Conservation (phyloP, 1,140 invertebrate species). For the Drosophila santomea region DNA sequence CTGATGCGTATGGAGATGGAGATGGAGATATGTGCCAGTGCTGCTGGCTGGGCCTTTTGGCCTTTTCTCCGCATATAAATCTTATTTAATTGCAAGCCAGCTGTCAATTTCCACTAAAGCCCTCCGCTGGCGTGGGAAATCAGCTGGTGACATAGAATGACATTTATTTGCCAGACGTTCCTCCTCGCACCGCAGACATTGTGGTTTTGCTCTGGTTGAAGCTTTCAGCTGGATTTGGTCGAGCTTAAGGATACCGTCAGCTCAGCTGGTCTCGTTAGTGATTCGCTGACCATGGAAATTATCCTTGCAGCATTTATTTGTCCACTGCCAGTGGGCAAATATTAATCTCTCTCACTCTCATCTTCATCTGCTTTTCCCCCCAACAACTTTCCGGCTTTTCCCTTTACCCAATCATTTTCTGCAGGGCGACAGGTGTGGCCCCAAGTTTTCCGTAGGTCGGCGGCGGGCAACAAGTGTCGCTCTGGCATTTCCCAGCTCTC, state of each 20-base stretch:
- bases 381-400: conserved; percentile 1
- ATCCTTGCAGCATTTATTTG: conserved; percentile 25
- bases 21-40: neutral
- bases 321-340: conserved; percentile 53
- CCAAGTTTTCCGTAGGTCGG: conserved; percentile 29
- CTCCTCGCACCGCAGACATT: conserved; percentile 1
- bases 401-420: neutral
- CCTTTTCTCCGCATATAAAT: conserved; percentile 63
- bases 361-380: conserved; percentile 11
- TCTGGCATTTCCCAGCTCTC: conserved; percentile 17
- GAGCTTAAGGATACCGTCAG: conserved; percentile 27
- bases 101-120: conserved; percentile 77
- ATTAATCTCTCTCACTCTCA: neutral
- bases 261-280: conserved; percentile 57
- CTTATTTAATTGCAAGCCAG: conserved; percentile 81
- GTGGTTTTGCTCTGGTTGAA: conserved; percentile 27
- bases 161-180: conserved; percentile 62
- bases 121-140: neutral
- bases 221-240: conserved; percentile 56
- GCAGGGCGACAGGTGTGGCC: conserved; percentile 48
- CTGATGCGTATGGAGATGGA: neutral
- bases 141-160: conserved; percentile 64
- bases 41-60: conserved; percentile 18
- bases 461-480: conserved; percentile 65
- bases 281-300: neutral